Conservation (phyloP, 1,140 invertebrate species). For the Andrena cerasifolii region DNA sequence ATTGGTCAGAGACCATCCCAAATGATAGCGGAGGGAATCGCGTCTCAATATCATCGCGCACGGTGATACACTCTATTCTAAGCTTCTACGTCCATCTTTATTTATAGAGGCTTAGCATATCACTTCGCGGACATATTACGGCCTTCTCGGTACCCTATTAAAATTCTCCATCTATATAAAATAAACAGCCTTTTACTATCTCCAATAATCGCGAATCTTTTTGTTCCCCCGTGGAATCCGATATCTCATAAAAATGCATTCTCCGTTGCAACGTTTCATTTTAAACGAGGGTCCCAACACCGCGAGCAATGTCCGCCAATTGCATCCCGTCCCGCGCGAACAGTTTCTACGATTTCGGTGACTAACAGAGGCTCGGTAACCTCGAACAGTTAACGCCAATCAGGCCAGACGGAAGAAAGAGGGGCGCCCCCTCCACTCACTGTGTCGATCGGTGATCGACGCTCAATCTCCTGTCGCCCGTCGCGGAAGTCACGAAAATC, state of each 20-base stretch:
- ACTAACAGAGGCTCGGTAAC: too few relatives aligned
- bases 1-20: conserved; percentile 7
- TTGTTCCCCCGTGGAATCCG: too few relatives aligned
- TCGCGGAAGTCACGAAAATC: background rate
- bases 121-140: conserved; percentile 22
- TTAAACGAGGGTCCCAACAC: too few relatives aligned
- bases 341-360: too few relatives aligned
- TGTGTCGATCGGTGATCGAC: background rate
- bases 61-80: conserved; percentile 11
- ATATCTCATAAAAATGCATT: too few relatives aligned
- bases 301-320: background rate
- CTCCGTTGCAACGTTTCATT: too few relatives aligned
- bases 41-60: conserved; percentile 26
- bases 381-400: conserved; percentile 23
- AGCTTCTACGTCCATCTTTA: conserved; percentile 38
- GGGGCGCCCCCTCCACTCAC: too few relatives aligned
- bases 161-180: background rate
- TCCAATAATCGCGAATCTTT: too few relatives aligned
- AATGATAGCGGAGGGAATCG: conserved; percentile 13
- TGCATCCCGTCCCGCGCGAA: too few relatives aligned
- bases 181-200: too few relatives aligned
- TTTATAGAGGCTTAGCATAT: conserved; percentile 38
- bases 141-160: background rate
- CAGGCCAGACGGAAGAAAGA: too few relatives aligned
- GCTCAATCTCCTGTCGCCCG: too few relatives aligned